Evolutionary conservation across 2,113 vertebrate species (phyloP), one percentile per base, ranked within the genome.

Genomic region (Tautogolabrus adspersus): DNA sequence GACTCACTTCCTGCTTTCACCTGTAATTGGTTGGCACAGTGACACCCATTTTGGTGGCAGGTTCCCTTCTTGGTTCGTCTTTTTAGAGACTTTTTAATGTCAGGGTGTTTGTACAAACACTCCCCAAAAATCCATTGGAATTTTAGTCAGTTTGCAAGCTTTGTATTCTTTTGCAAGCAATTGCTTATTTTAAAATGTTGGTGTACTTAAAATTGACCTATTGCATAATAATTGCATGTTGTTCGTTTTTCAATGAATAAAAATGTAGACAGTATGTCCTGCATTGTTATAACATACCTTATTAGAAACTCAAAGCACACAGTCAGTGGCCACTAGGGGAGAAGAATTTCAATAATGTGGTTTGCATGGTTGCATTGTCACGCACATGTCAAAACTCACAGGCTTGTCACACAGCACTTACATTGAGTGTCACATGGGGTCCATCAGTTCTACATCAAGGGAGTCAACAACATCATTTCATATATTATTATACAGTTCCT

Each of bases 331-430:
- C 40, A 21, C 16, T 10, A 1, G 2, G n/a, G 30, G 63, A 80
- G 64, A 78, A 38, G 69, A 86, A 87, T 90, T 56, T 73, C 38
- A 81, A 75, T 80, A 1, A 44, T 40, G 57, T 23, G 8, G 57
- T 74, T 78, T 67, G 55, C 23, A 37, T 56, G 51, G 37, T 55
- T 79, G 60, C 30, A 54, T 37, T 52, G 51, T 82, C 67, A 87
- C 55, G 40, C 54, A 75, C 42, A 13, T 8, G 42, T 61, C 11
- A 73, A 72, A 56, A 56, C 66, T 21, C 10, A 34, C 4, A 4
- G 62, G 60, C 13, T n/a, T 73, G 12, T 64, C 22, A 23, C 22
- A 55, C 26, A 71, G 46, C 51, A 66, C 22, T 23, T n/a, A 7
- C 21, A 6, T 46, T 13, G 57, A 34, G 16, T 55, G 23, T 16